Evolutionary conservation across 2,113 vertebrate genomes (phyloP), one percentile per base, ranked within the genome.

Genomic region (Ochotona princeps): DNA sequence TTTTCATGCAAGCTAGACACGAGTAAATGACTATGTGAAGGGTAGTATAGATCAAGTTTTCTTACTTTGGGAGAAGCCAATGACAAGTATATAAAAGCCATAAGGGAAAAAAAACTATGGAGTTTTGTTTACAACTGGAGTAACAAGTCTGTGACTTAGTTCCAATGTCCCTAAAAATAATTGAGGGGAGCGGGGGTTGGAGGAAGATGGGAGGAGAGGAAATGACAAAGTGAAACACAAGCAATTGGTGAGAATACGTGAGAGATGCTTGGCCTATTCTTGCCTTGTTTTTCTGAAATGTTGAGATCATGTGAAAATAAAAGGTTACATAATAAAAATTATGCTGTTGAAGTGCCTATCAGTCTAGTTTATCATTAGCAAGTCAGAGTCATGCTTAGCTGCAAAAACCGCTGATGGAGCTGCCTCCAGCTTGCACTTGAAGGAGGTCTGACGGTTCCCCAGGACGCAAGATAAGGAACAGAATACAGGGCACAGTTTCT

Each of bases 161-260:
- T 35, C 44, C 57, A 75, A 70, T 80, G 23, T 84, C 79, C 17
- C 32, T 7, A 54, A 66, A 84, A 74, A 74, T 44, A 54, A 44
- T 47, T 2, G 51, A 10, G 30, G 17, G 30, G 14, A 30, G 14
- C 38, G 69, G 14, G 47, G 28, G 25, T 23, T 30, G 11, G 3
- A 47, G 14, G n/a, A 6, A 73, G 5, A 23, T 57, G 54, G 7
- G 85, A 14, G 47, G 76, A n/a, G 30, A 76, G 25, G 72, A 8
- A 84, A 87, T 30, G 8, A 86, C 28, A 83, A 91, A 73, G 35
- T 14, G 86, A 92, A 93, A 57, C 49, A 61, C n/a, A 74, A 87
- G 69, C 4, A 38, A 72, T 32, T 70, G 23, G 9, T 49, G 21
- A 94, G 35, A 65, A 38, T 3, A 47, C 2, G 17, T 1, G n/a